These are phyloP conservation scores for Stomorhina lunata DNA, from an alignment of 2,888 invertebrate genomes.

Conservation along the genomic window DNA sequence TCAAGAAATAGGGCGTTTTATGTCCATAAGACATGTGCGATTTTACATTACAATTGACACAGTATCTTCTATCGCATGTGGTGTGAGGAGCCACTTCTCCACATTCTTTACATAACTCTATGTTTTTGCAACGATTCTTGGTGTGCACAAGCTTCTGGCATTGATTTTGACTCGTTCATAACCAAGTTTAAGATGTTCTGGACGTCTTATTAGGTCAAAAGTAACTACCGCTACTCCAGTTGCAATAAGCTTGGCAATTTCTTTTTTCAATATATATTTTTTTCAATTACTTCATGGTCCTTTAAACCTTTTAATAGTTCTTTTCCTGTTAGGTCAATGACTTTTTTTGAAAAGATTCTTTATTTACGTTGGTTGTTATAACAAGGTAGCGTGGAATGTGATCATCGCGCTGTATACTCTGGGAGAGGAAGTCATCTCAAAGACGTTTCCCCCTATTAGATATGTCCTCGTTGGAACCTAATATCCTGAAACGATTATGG, in stretches of 20 bases:
- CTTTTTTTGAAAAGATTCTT: background rate
- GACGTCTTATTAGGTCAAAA: slow-evolving; percentile 9
- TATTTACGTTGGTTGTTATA: no score
- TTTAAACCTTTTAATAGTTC: background rate
- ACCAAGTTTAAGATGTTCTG: slow-evolving; percentile 6
- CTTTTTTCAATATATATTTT: slow-evolving; percentile 20
- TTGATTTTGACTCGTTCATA: slow-evolving; percentile 18
- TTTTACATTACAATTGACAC: slow-evolving; percentile 21
- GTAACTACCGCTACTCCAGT: slow-evolving; percentile 20
- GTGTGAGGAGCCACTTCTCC: slow-evolving; percentile 2
- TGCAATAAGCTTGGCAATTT: background rate
- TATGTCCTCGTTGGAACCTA: background rate
- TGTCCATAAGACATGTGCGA: background rate
- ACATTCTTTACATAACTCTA: slow-evolving; percentile 1
- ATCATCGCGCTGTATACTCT: background rate
- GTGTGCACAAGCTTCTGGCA: slow-evolving; percentile 24
- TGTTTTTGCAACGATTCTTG: background rate
- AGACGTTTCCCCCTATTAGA: background rate
- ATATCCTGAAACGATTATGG: background rate
- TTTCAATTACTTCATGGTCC: slow-evolving; percentile 1
- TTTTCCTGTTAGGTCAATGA: background rate
- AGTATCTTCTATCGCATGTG: slow-evolving; percentile 6
- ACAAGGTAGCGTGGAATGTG: slow-evolving; percentile 4
- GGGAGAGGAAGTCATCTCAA: background rate
- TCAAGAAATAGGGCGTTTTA: slow-evolving; percentile 2